Conservation (phyloP, 2,888 invertebrate species). For the Nomada goodeniana region DNA sequence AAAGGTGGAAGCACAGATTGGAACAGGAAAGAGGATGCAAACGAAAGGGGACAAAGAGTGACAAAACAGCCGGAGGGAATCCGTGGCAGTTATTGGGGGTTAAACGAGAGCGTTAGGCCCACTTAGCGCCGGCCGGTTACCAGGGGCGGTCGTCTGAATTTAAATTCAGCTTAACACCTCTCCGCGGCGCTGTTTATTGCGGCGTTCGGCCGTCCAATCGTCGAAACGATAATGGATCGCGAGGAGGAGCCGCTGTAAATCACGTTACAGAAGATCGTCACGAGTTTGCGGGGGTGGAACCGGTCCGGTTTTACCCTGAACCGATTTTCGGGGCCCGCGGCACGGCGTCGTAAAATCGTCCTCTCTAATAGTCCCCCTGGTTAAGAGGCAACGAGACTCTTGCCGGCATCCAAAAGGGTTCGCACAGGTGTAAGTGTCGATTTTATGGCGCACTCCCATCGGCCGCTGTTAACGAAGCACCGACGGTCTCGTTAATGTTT, state of each 20-base stretch:
- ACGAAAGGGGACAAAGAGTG: background rate
- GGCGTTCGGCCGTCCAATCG: constrained; percentile 53
- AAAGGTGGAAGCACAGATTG: background rate
- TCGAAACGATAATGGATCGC: constrained; percentile 62
- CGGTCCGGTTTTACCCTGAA: constrained; percentile 23
- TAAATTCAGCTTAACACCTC: constrained; percentile 64
- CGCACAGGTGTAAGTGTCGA: constrained; percentile 48
- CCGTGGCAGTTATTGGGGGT: constrained; percentile 66
- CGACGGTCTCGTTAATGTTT: constrained; percentile 39
- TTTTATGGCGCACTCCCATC: constrained; percentile 36
- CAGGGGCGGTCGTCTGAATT: constrained; percentile 56
- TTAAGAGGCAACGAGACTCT: constrained; percentile 3
- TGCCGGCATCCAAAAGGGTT: background rate
- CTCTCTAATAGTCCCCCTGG: constrained; percentile 45
- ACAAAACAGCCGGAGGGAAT: background rate
- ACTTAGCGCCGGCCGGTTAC: constrained; percentile 56
- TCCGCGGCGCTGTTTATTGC: constrained; percentile 65
- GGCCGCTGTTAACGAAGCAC: constrained; percentile 31
- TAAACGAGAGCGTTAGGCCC: constrained; percentile 70
- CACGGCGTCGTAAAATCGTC: constrained; percentile 52
- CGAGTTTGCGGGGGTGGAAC: constrained; percentile 20
- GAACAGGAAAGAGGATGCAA: constrained; percentile 38
- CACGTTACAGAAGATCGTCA: constrained; percentile 65
- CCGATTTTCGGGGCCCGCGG: background rate
- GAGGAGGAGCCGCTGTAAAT: constrained; percentile 63